Evolutionary conservation across 1,140 invertebrate genomes (phyloP).

Genomic region (Oscheius sp.): DNA sequence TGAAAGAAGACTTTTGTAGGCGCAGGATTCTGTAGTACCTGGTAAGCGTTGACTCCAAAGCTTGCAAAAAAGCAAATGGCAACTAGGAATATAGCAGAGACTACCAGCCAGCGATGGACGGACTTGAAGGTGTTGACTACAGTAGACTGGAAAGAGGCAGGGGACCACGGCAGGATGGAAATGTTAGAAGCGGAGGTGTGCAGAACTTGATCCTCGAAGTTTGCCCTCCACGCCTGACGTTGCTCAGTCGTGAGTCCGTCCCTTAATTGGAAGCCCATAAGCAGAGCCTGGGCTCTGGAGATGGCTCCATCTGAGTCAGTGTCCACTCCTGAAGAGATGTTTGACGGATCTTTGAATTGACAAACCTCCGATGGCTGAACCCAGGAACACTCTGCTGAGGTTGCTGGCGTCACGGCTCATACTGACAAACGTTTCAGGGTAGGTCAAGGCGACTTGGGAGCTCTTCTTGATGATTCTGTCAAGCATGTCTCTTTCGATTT

Average conservation of each 20-base stretch:
- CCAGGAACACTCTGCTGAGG: slow-evolving; percentile 27
- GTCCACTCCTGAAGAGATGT: slow-evolving; percentile 26
- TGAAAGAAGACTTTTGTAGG: not conserved
- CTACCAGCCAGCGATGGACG: not conserved
- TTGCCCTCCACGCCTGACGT: slow-evolving; percentile 6
- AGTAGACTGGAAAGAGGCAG: slow-evolving; percentile 17
- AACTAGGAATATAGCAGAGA: slow-evolving; percentile 7
- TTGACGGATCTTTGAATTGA: not conserved
- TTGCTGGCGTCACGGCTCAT: slow-evolving; percentile 31
- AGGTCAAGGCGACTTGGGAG: slow-evolving; percentile 28
- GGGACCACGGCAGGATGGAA: slow-evolving; percentile 23
- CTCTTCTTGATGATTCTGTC: slow-evolving; percentile 33
- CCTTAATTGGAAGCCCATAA: slow-evolving; percentile 24
- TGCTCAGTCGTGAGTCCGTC: slow-evolving; percentile 21
- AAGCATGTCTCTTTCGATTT: slow-evolving; percentile 31
- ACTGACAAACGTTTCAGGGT: slow-evolving; percentile 33
- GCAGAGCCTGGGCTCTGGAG: slow-evolving; percentile 18
- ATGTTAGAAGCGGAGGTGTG: slow-evolving; percentile 20
- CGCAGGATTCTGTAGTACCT: not conserved
- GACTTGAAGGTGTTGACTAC: not conserved
- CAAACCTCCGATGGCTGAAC: slow-evolving; percentile 26
- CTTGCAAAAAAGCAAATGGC: slow-evolving; percentile 15
- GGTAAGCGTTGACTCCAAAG: slow-evolving; percentile 24
- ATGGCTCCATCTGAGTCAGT: slow-evolving; percentile 37
- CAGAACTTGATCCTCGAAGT: slow-evolving; percentile 29